Evolutionary conservation across 2,113 vertebrate genomes (phyloP).

Genomic region (Pseudolaguvia tuberculata): DNA sequence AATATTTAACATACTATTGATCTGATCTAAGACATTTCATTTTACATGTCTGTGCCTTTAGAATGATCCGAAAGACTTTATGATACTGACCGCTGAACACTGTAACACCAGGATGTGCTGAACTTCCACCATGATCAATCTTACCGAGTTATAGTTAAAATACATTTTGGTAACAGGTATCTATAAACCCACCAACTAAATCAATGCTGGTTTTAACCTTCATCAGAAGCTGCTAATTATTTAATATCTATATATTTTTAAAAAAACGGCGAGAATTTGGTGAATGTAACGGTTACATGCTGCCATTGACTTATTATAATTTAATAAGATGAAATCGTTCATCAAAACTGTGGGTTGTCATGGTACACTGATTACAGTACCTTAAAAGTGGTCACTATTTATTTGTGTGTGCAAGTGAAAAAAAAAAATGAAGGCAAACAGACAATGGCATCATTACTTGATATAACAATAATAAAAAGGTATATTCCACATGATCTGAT

Average conservation of each 20-base stretch:
- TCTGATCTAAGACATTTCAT: neutral
- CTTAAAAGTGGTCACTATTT: slow-evolving; percentile 14
- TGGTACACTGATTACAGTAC: neutral
- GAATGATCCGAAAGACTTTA: neutral
- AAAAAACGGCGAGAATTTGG: too few species aligned
- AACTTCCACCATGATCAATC: slow-evolving; percentile 10
- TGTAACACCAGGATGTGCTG: slow-evolving; percentile 4
- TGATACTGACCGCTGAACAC: neutral
- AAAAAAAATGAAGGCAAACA: neutral
- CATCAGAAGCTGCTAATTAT: neutral
- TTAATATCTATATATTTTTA: too few species aligned
- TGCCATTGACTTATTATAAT: neutral
- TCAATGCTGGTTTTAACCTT: neutral
- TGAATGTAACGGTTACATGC: neutral
- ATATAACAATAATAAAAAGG: neutral
- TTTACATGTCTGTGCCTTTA: neutral
- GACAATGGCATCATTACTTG: slow-evolving; percentile 11
- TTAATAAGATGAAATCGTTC: neutral
- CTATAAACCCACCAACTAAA: too few species aligned
- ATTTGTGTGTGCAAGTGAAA: slow-evolving; percentile 27
- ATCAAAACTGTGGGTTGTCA: neutral
- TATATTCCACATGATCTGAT: neutral
- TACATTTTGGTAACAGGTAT: neutral
- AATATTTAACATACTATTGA: too few species aligned
- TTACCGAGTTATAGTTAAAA: slow-evolving; percentile 14